Evolutionary conservation across 2,888 invertebrate species (phyloP).

Genomic region (Archips crataeganus): DNA sequence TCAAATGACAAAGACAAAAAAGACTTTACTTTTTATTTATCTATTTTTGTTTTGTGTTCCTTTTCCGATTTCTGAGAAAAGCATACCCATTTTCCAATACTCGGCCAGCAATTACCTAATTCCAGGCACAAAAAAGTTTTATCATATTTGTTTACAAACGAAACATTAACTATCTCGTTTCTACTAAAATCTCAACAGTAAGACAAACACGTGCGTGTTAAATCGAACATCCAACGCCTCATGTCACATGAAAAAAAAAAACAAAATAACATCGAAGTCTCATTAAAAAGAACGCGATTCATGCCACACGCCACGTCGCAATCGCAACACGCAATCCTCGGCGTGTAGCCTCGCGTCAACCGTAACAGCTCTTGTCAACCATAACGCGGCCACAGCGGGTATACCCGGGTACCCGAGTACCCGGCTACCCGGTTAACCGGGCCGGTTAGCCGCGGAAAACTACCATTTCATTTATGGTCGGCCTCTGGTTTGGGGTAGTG

Average conservation of each 20-base stretch:
- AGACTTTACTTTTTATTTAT: no score
- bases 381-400: constrained; percentile 75
- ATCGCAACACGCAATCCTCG: constrained; percentile 56
- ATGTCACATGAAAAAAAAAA: background rate
- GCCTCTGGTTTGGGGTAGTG: constrained; percentile 76
- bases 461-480: constrained; percentile 84
- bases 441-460: constrained; percentile 74
- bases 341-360: constrained; percentile 67
- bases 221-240: no score
- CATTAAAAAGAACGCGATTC: background rate
- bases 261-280: constrained; percentile 1
- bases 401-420: constrained; percentile 43
- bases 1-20: no score
- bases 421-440: constrained; percentile 67
- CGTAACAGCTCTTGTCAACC: constrained; percentile 83
- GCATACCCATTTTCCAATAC: no score
- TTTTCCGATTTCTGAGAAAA: no score
- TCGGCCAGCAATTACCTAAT: no score
- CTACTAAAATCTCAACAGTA: no score
- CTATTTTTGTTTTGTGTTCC: no score
- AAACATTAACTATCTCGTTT: no score
- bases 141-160: no score
- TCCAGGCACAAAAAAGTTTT: no score
- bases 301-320: constrained; percentile 23
- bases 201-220: no score